Conservation (phyloP, 2,797 vertebrate genomes). For the Chromis chromis region DNA sequence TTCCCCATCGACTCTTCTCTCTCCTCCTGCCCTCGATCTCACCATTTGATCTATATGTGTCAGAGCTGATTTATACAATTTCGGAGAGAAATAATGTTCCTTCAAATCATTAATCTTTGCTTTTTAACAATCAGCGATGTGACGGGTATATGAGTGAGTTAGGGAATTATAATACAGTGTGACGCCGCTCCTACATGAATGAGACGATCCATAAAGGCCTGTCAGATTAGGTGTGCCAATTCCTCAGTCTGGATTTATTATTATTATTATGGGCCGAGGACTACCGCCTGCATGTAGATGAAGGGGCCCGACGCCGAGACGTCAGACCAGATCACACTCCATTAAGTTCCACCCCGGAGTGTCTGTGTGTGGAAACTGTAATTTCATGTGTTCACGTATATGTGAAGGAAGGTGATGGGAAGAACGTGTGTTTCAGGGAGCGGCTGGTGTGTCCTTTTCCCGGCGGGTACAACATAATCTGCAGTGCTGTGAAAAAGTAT, state of each 20-base stretch:
- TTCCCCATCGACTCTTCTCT: slow-evolving; percentile 14
- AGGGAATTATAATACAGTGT: slow-evolving; percentile 63
- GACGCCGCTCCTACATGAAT: slow-evolving; percentile 67
- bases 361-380: slow-evolving; percentile 28
- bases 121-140: slow-evolving; percentile 63
- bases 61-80: slow-evolving; percentile 69
- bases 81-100: slow-evolving; percentile 60
- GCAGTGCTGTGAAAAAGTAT: too few species aligned
- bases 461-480: background rate
- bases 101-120: slow-evolving; percentile 67
- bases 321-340: slow-evolving; percentile 79
- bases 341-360: slow-evolving; percentile 68
- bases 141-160: slow-evolving; percentile 58
- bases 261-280: slow-evolving; percentile 62
- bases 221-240: slow-evolving; percentile 79
- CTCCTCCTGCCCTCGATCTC: slow-evolving; percentile 33
- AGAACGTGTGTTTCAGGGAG: slow-evolving; percentile 28
- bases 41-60: slow-evolving; percentile 61
- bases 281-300: slow-evolving; percentile 77
- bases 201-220: slow-evolving; percentile 78
- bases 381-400: slow-evolving; percentile 38
- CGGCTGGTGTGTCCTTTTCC: slow-evolving; percentile 11
- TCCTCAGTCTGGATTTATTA: slow-evolving; percentile 80
- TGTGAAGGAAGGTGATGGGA: slow-evolving; percentile 15
- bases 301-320: slow-evolving; percentile 54